Conservation (phyloP, 2,113 vertebrate species). For the Probosciger aterrimus region DNA sequence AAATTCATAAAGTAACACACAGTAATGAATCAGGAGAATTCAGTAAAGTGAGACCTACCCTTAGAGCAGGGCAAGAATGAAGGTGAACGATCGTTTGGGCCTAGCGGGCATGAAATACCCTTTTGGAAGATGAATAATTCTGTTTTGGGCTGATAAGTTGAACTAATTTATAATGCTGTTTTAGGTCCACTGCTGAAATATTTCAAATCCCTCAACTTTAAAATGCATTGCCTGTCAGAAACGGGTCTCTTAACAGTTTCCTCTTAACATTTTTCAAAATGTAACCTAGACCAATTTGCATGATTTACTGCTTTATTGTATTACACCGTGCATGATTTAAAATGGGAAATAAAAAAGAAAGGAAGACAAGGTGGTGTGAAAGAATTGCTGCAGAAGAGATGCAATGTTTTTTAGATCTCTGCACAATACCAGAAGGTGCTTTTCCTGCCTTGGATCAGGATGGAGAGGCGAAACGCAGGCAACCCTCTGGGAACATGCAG, state of each 20-base stretch:
- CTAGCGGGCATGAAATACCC: constrained; percentile 90
- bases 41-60: constrained; percentile 85
- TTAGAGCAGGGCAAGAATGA: constrained; percentile 83
- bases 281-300: constrained; percentile 87
- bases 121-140: constrained; percentile 93
- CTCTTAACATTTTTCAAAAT: constrained; percentile 88
- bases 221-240: constrained; percentile 87
- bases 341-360: constrained; percentile 77
- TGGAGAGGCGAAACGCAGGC: neutral
- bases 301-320: constrained; percentile 89
- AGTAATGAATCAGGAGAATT: constrained; percentile 89
- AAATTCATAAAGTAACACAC: constrained; percentile 89
- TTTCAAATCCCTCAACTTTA: constrained; percentile 88
- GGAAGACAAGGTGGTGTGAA: constrained; percentile 60
- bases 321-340: constrained; percentile 84
- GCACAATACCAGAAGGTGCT: constrained; percentile 20
- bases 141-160: constrained; percentile 90
- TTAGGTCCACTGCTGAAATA: constrained; percentile 88
- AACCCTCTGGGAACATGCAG: neutral
- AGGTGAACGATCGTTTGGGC: constrained; percentile 88
- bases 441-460: neutral
- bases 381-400: constrained; percentile 49
- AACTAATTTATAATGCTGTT: constrained; percentile 93
- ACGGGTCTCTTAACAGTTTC: constrained; percentile 83
- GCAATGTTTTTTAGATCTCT: neutral